phyloP scores from a whole-genome alignment of 2,113 vertebrate genomes.

The Chaenocephalus aceratus region DNA sequence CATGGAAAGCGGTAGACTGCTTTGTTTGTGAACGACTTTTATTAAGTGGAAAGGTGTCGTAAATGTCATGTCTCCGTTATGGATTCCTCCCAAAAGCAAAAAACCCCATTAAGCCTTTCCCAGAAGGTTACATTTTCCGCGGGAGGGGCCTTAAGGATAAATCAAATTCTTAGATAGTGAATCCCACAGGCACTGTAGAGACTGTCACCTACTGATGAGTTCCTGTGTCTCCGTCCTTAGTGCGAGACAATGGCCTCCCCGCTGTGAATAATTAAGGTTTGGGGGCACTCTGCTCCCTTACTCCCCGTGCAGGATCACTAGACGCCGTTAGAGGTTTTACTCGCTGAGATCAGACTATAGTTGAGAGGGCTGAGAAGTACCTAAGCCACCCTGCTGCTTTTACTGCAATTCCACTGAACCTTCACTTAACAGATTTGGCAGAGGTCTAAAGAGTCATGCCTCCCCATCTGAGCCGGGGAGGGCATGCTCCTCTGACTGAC shows the following conservation, averaged over 20 bases:
- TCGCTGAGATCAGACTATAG: conserved; percentile 33
- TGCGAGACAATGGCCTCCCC: conserved; percentile 53
- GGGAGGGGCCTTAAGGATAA: conserved; percentile 53
- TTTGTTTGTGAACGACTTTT: conserved; percentile 59
- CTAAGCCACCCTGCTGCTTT: not conserved
- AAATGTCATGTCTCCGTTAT: conserved; percentile 67
- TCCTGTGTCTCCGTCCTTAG: conserved; percentile 47
- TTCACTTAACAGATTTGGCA: conserved; percentile 29
- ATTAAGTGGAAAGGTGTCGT: conserved; percentile 50
- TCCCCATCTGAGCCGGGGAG: not conserved
- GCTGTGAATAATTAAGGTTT: conserved; percentile 67
- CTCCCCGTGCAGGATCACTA: conserved; percentile 20
- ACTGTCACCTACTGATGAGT: conserved; percentile 69
- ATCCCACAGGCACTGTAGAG: conserved; percentile 41
- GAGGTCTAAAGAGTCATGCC: conserved; percentile 10
- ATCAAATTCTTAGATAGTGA: conserved; percentile 47
- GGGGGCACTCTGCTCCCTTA: conserved; percentile 19
- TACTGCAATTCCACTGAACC: conserved; percentile 19
- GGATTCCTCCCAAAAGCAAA: conserved; percentile 53
- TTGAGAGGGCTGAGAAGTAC: conserved; percentile 10
- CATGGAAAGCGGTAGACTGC: conserved; percentile 29
- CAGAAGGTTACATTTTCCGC: conserved; percentile 51
- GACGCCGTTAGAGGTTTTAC: conserved; percentile 6
- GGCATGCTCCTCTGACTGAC: not conserved
- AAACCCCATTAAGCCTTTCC: conserved; percentile 57